Percentiles rank a stretch among this genome's conserved stretches.
Evolutionary conservation across 2,113 vertebrate genomes (phyloP).

Genomic region (Diphyllodes magnificus): DNA sequence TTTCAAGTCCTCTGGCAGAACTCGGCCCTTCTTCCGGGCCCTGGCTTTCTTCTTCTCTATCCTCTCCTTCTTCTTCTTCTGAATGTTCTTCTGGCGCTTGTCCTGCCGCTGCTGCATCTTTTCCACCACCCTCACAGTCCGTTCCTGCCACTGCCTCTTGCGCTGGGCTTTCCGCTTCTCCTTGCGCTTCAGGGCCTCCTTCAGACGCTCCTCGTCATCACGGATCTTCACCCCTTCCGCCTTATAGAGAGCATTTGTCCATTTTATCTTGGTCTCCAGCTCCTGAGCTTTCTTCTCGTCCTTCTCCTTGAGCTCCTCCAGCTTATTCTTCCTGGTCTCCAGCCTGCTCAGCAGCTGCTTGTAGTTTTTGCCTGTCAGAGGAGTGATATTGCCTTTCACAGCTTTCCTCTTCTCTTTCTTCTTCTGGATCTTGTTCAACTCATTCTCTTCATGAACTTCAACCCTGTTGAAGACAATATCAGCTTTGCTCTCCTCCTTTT

Average conservation of each 20-base stretch:
- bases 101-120: conserved; percentile 90
- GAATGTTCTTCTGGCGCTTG: conserved; percentile 83
- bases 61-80: conserved; percentile 72
- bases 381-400: conserved; percentile 84
- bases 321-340: conserved; percentile 76
- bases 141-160: conserved; percentile 76
- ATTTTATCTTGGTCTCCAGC: conserved; percentile 84
- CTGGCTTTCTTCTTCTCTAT: conserved; percentile 80
- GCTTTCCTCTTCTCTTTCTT: conserved; percentile 77
- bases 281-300: conserved; percentile 78
- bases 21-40: conserved; percentile 83
- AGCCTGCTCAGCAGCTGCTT: conserved; percentile 88
- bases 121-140: conserved; percentile 74
- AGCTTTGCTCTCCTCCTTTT: conserved; percentile 11
- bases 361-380: conserved; percentile 89
- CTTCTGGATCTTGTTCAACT: conserved; percentile 71
- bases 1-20: conserved; percentile 87
- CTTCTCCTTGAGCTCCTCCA: conserved; percentile 81
- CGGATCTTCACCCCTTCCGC: conserved; percentile 89
- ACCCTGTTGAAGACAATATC: conserved; percentile 85
- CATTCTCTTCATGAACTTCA: conserved; percentile 72
- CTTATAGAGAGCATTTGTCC: conserved; percentile 90
- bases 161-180: conserved; percentile 76
- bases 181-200: conserved; percentile 83
- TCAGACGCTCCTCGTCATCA: conserved; percentile 82